phyloP scores from a whole-genome alignment of 2,888 invertebrate species.

The Lasioglossum pauxillum region DNA sequence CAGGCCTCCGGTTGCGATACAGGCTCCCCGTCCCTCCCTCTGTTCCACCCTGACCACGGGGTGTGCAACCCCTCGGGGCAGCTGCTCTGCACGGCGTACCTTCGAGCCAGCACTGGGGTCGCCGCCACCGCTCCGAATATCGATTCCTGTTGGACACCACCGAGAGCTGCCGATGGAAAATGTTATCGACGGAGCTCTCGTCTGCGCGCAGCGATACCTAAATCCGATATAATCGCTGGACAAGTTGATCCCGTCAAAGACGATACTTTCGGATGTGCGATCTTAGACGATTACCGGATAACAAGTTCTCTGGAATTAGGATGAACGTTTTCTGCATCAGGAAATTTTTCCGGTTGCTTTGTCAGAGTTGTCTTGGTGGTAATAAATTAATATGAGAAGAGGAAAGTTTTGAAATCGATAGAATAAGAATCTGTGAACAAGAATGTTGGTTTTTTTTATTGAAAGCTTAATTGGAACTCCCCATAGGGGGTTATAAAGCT shows the following conservation, averaged over 20 bases:
- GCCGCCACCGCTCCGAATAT: conserved; percentile 58
- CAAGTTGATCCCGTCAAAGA: background rate
- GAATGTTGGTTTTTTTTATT: too few species aligned
- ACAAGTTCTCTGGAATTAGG: background rate
- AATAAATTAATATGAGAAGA: too few species aligned
- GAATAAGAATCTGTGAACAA: too few species aligned
- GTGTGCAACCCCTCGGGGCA: conserved; percentile 51
- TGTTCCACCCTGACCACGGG: conserved; percentile 41
- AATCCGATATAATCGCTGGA: conserved; percentile 38
- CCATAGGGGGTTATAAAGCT: too few species aligned
- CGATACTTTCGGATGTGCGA: background rate
- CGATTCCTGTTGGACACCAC: conserved; percentile 68
- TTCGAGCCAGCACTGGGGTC: conserved; percentile 50
- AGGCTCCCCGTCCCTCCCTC: conserved; percentile 45
- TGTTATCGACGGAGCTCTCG: conserved; percentile 61
- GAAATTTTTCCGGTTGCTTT: too few species aligned
- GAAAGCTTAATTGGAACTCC: too few species aligned
- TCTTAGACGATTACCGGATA: background rate
- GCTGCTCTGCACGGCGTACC: conserved; percentile 54
- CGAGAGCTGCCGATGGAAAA: conserved; percentile 65
- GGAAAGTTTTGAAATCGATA: too few species aligned
- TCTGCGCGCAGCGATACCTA: conserved; percentile 48
- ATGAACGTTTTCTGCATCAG: too few species aligned
- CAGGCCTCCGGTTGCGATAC: conserved; percentile 28
- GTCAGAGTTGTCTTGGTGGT: too few species aligned